These are phyloP conservation scores for Pristiophorus japonicus DNA, from an alignment of 2,113 vertebrate species.

Conservation along the genomic window DNA sequence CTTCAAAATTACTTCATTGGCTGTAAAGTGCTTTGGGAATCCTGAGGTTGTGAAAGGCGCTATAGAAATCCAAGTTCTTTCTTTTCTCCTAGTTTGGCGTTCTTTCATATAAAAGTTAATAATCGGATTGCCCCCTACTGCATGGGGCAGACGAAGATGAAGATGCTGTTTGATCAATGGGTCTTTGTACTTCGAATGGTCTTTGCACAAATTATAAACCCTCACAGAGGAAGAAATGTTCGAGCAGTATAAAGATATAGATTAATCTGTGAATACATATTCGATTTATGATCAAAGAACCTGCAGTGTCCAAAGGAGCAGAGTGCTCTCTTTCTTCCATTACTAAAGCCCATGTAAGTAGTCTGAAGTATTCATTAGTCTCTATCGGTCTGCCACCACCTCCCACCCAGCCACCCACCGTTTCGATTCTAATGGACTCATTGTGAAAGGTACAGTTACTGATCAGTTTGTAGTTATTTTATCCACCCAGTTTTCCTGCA, in stretches of 20 bases:
- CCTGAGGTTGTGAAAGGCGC: background rate
- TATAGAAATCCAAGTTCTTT: background rate
- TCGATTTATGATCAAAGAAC: background rate
- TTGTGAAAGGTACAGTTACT: background rate
- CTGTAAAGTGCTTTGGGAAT: background rate
- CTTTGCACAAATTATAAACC: background rate
- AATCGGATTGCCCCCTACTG: background rate
- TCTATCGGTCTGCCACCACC: too few species aligned
- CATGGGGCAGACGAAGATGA: background rate
- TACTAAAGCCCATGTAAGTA: too few species aligned
- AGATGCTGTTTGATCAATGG: background rate
- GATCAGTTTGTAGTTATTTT: background rate
- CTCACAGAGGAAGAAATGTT: background rate
- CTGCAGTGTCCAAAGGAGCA: background rate
- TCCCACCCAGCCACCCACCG: too few species aligned
- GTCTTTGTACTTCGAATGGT: background rate
- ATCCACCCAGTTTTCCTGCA: background rate
- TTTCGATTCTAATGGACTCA: background rate
- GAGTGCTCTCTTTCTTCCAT: background rate
- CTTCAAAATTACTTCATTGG: background rate
- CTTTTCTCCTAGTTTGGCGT: background rate
- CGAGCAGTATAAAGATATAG: background rate
- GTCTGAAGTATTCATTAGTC: too few species aligned
- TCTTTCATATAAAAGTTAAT: background rate
- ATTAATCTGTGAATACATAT: background rate